Conservation (phyloP, 2,888 invertebrate species). For the Lissonota sp. region DNA sequence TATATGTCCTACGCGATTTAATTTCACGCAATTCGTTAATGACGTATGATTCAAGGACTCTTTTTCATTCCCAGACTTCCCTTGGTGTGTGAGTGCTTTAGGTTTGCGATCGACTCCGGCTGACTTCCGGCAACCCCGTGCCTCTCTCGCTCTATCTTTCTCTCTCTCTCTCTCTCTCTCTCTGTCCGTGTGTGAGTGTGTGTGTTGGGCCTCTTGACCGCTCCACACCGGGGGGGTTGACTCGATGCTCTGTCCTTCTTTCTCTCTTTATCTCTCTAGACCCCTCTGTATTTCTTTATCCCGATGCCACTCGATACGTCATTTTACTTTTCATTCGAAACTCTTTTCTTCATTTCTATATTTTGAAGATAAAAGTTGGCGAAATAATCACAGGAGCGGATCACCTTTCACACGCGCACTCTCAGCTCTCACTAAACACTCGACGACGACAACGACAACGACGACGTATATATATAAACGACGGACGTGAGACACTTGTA, state of each 20-base stretch:
- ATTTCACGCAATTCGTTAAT: conserved; percentile 18
- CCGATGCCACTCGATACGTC: background rate
- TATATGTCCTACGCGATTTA: conserved; percentile 60
- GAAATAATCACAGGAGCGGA: background rate
- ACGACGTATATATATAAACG: background rate
- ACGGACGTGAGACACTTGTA: conserved; percentile 40
- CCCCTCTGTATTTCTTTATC: conserved; percentile 2
- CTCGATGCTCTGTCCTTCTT: conserved; percentile 19
- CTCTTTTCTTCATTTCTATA: background rate
- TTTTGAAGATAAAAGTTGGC: background rate
- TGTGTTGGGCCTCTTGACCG: conserved; percentile 55
- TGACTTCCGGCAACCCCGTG: conserved; percentile 63
- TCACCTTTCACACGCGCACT: conserved; percentile 57
- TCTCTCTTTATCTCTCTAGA: conserved; percentile 18
- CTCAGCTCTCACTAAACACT: conserved; percentile 32
- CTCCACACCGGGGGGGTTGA: conserved; percentile 59
- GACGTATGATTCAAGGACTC: conserved; percentile 4
- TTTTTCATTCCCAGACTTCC: conserved; percentile 27
- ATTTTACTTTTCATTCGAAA: background rate
- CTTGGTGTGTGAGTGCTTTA: conserved; percentile 32
- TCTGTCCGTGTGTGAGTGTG: conserved; percentile 33
- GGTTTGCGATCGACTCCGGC: conserved; percentile 56
- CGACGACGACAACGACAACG: conserved; percentile 1
- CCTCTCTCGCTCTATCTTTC: background rate
- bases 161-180: background rate